phyloP scores from a whole-genome alignment of 1,140 invertebrate species.

The Dufourea novaeangliae region DNA sequence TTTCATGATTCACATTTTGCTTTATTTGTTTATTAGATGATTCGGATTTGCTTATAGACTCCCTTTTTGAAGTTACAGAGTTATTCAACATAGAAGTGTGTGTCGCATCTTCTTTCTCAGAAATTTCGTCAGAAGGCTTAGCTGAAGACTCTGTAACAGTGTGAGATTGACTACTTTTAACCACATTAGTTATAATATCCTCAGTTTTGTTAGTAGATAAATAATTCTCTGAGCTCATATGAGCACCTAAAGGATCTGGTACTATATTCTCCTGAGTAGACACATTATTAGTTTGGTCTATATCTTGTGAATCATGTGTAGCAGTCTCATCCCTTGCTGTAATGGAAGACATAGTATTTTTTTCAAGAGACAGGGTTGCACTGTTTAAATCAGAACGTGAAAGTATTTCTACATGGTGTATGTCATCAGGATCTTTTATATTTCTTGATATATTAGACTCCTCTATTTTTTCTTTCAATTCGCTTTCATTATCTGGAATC shows the following conservation, averaged over 20 bases:
- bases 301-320: not conserved
- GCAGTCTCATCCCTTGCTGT: not conserved
- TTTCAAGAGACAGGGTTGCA: not conserved
- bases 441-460: not conserved
- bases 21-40: not conserved
- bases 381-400: not conserved
- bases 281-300: not conserved
- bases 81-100: not conserved
- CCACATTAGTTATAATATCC: not conserved
- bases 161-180: slow-evolving; percentile 59
- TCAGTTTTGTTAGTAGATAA: not conserved
- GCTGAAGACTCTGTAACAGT: slow-evolving; percentile 52
- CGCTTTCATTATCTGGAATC: not conserved
- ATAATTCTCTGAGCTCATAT: not conserved
- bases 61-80: not conserved
- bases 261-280: not conserved
- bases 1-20: not conserved
- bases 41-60: slow-evolving; percentile 3
- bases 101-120: not conserved
- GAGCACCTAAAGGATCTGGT: not conserved
- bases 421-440: not conserved
- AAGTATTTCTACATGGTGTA: not conserved
- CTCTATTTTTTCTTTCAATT: not conserved
- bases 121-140: not conserved
- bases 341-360: not conserved